Evolutionary conservation across 2,797 vertebrate genomes (phyloP).

Genomic region (Lacerta bilineata): DNA sequence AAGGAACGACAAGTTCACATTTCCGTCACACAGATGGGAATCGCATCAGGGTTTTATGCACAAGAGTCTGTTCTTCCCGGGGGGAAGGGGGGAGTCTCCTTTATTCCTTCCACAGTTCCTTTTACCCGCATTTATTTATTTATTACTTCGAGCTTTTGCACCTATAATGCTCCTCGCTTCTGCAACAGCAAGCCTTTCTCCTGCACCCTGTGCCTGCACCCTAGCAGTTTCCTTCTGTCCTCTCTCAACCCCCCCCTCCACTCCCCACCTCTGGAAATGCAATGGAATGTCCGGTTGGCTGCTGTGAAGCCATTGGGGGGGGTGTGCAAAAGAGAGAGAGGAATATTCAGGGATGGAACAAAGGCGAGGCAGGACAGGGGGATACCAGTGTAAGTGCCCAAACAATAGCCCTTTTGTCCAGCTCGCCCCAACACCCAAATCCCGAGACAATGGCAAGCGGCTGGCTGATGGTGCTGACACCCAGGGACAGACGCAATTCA

Average conservation of each 20-base stretch:
- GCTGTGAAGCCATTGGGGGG: slow-evolving; percentile 27
- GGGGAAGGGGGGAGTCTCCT: fast-evolving
- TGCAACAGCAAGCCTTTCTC: not conserved
- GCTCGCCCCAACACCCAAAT: slow-evolving; percentile 14
- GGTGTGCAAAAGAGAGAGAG: not conserved
- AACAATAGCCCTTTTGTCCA: slow-evolving; percentile 56
- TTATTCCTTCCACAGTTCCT: no score
- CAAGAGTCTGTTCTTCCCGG: not conserved
- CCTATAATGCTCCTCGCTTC: not conserved
- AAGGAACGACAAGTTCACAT: not conserved
- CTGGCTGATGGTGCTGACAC: not conserved
- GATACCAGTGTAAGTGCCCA: not conserved
- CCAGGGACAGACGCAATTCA: slow-evolving; percentile 11
- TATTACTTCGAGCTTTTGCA: no score
- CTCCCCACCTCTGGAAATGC: slow-evolving; percentile 21
- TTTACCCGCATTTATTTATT: not conserved
- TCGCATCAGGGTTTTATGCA: not conserved
- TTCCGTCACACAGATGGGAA: slow-evolving; percentile 14
- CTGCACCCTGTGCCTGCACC: no score
- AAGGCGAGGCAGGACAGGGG: not conserved
- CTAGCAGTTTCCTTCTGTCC: not conserved
- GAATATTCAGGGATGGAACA: not conserved
- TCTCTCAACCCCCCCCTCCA: not conserved
- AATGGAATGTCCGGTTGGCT: slow-evolving; percentile 60
- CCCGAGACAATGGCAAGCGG: slow-evolving; percentile 36